These are phyloP conservation scores for Mesembrinibis cayennensis DNA, from an alignment of 2,113 vertebrate genomes.

Conservation along the genomic window DNA sequence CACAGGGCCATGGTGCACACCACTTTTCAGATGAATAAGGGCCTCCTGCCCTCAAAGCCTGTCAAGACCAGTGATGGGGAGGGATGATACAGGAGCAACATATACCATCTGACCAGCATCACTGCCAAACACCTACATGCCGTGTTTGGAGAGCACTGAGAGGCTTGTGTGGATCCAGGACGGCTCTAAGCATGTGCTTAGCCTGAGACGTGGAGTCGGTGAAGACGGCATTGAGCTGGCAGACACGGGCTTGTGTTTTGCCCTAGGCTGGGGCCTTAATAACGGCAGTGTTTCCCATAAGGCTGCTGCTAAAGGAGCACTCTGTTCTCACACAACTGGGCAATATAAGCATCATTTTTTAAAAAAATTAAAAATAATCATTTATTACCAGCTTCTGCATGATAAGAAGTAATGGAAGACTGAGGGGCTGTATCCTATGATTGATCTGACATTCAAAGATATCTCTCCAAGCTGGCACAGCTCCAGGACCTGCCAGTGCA, in stretches of 20 bases:
- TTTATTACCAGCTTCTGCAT: not conserved
- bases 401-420: not conserved
- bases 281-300: not conserved
- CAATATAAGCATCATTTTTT: not conserved
- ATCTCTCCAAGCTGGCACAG: not conserved
- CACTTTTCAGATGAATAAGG: not conserved
- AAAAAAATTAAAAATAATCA: not conserved
- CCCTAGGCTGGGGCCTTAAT: not conserved
- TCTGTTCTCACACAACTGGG: not conserved
- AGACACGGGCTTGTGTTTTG: not conserved
- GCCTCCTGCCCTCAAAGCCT: not conserved
- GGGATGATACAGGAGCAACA: not conserved
- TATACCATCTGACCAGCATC: not conserved
- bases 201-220: not conserved
- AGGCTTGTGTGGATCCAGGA: not conserved
- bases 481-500: not conserved
- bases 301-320: not conserved
- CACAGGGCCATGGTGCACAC: accelerated
- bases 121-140: not conserved
- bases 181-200: not conserved
- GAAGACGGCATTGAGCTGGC: not conserved
- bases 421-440: not conserved
- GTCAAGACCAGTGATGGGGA: not conserved
- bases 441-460: not conserved
- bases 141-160: not conserved